A percentile compares a stretch with the other conserved stretches of the same genome.
Conservation (phyloP, 1,140 invertebrate genomes). For the Drosophila teissieri region DNA sequence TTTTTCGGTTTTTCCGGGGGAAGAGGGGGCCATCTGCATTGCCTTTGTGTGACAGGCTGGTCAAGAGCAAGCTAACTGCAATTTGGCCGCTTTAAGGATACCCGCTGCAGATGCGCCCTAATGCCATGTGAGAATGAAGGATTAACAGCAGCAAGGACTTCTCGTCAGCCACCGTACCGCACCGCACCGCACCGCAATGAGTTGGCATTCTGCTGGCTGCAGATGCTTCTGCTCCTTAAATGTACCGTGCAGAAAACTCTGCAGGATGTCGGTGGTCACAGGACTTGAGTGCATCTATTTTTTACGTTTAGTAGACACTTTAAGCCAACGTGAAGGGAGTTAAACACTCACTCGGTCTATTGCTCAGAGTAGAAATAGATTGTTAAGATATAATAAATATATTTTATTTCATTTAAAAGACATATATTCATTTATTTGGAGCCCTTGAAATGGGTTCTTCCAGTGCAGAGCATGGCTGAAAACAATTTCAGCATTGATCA, state of each 20-base stretch:
- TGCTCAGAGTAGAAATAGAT: too few relatives aligned
- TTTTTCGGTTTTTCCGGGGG: constrained; percentile 22
- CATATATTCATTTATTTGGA: not conserved
- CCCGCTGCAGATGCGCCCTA: constrained; percentile 58
- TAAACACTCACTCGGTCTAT: not conserved
- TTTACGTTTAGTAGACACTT: constrained; percentile 38
- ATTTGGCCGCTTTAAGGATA: constrained; percentile 66
- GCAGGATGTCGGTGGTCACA: constrained; percentile 28
- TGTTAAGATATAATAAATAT: too few relatives aligned
- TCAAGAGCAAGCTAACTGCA: constrained; percentile 59
- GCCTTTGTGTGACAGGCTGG: constrained; percentile 60
- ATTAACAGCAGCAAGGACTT: constrained; percentile 68
- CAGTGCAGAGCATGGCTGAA: too few relatives aligned
- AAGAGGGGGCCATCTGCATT: constrained; percentile 53
- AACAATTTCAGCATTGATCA: not conserved
- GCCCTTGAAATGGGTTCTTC: too few relatives aligned
- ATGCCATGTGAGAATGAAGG: constrained; percentile 55
- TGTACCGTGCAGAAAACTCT: not conserved
- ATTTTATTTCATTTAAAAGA: too few relatives aligned
- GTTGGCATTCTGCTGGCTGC: constrained; percentile 39
- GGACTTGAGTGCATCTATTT: constrained; percentile 37
- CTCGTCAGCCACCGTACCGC: constrained; percentile 39
- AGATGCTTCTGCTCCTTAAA: constrained; percentile 13
- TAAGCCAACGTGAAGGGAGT: constrained; percentile 23
- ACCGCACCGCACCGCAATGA: constrained; percentile 52